Conservation (phyloP, 2,113 vertebrate species). For the Antigone vipio region DNA sequence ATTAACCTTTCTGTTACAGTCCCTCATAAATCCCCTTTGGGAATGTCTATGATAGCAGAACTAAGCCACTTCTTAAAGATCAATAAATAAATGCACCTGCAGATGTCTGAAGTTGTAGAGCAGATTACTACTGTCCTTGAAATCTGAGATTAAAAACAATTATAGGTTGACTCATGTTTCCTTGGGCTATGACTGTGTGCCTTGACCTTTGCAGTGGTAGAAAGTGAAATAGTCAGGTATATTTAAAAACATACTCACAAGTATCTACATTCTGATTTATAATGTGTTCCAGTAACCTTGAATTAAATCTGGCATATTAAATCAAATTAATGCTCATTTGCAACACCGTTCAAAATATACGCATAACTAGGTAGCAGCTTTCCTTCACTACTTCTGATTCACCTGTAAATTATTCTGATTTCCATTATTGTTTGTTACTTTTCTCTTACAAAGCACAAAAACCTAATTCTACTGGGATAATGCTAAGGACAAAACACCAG, state of each 20-base stretch:
- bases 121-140: not conserved
- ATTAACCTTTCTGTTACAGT: not conserved
- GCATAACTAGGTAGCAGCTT: not conserved
- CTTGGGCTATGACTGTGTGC: not conserved
- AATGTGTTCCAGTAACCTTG: not conserved
- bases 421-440: not conserved
- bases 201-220: not conserved
- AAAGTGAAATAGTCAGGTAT: not conserved
- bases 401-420: not conserved
- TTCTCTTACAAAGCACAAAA: not conserved
- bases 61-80: not conserved
- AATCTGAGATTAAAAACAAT: not conserved
- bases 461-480: not conserved
- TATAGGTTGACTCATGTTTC: not conserved
- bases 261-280: not conserved
- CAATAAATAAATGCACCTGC: not conserved
- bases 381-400: not conserved
- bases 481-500: not conserved
- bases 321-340: not conserved
- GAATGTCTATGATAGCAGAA: not conserved
- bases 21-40: accelerated
- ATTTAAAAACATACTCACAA: not conserved
- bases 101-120: not conserved
- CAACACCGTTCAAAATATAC: not conserved
- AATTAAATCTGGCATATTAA: not conserved